A percentile compares a stretch with the other conserved stretches of the same genome.
phyloP scores from a whole-genome alignment of 2,888 invertebrate species.

The Eupeodes luniger region DNA sequence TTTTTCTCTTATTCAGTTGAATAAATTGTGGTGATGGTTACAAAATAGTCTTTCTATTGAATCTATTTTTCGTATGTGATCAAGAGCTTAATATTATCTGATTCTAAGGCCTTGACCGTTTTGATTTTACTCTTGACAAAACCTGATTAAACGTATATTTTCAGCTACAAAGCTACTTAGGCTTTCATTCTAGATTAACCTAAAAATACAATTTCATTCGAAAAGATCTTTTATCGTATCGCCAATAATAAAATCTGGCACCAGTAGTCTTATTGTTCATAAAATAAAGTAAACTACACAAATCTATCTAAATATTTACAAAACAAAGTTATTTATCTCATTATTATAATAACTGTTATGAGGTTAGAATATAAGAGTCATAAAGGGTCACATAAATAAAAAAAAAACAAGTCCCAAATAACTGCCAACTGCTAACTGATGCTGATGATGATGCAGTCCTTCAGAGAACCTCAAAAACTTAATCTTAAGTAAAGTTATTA shows the following conservation, averaged over 20 bases:
- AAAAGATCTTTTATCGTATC: background rate
- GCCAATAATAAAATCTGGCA: background rate
- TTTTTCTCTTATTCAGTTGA: too few species aligned
- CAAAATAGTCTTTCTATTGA: too few species aligned
- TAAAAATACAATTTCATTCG: background rate
- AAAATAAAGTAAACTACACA: background rate
- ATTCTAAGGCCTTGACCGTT: too few species aligned
- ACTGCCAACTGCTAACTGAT: too few species aligned
- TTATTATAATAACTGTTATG: background rate
- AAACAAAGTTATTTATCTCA: background rate
- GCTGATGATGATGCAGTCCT: background rate
- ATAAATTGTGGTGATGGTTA: too few species aligned
- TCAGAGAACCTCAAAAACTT: slow-evolving; percentile 12
- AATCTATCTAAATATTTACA: background rate
- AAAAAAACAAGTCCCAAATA: background rate
- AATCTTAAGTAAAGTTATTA: slow-evolving; percentile 7
- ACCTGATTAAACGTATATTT: too few species aligned
- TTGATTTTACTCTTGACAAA: too few species aligned
- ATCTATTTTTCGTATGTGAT: too few species aligned
- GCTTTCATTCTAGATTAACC: background rate
- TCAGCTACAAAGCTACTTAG: too few species aligned
- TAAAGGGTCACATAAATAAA: background rate
- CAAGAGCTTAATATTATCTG: too few species aligned
- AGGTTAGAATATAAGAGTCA: background rate
- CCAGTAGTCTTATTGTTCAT: slow-evolving; percentile 29